phyloP scores from a whole-genome alignment of 2,888 invertebrate genomes.

The Phanerotoma sp. region DNA sequence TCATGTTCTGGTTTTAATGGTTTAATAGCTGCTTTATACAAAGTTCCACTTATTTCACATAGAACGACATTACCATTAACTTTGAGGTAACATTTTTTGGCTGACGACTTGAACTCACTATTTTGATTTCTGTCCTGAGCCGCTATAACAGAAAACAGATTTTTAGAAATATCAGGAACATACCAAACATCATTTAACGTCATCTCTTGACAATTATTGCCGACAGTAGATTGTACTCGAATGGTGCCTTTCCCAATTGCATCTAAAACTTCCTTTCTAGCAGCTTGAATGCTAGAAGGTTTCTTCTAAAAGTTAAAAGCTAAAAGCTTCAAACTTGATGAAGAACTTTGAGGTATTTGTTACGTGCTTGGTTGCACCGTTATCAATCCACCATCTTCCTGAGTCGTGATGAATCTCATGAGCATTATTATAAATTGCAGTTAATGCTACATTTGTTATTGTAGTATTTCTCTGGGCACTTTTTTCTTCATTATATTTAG shows the following conservation, averaged over 20 bases:
- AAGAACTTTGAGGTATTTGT: slow-evolving; percentile 33
- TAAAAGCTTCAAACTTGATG: slow-evolving; percentile 31
- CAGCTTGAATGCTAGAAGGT: slow-evolving; percentile 31
- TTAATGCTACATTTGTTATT: slow-evolving; percentile 25
- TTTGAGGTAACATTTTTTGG: slow-evolving; percentile 33
- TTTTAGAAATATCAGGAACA: slow-evolving; percentile 39
- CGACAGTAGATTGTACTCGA: slow-evolving; percentile 26
- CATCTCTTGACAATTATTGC: slow-evolving; percentile 26
- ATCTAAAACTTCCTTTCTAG: slow-evolving; percentile 29
- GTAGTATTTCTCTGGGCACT: slow-evolving; percentile 28
- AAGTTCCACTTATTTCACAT: slow-evolving; percentile 34
- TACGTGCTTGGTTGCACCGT: slow-evolving; percentile 44
- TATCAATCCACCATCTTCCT: slow-evolving; percentile 44
- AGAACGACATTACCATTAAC: slow-evolving; percentile 23
- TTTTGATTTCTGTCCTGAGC: slow-evolving; percentile 33
- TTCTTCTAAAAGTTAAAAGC: no score
- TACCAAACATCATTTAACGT: slow-evolving; percentile 38
- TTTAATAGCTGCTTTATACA: slow-evolving; percentile 35
- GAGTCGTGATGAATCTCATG: background rate
- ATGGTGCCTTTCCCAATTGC: slow-evolving; percentile 8
- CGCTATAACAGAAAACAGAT: slow-evolving; percentile 41
- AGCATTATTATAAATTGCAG: background rate
- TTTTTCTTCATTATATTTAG: slow-evolving; percentile 17
- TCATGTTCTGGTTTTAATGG: slow-evolving; percentile 28
- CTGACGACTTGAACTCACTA: slow-evolving; percentile 4